Percentiles rank a stretch among this genome's conserved stretches.
Evolutionary conservation across 2,113 vertebrate genomes (phyloP).

Genomic region (Carettochelys insculpta): DNA sequence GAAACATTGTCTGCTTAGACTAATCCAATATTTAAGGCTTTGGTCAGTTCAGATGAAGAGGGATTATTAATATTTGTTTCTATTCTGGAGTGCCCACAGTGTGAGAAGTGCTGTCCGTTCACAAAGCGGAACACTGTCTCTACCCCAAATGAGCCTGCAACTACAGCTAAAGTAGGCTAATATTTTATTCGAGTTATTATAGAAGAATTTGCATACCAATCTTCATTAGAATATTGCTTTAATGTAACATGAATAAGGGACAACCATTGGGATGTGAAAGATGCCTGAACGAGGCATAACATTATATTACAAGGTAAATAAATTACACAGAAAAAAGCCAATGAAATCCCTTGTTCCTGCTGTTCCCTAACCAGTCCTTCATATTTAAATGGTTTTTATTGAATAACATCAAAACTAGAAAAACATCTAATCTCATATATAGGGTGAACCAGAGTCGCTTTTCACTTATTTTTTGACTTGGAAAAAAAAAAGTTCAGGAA

Average conservation of each 20-base stretch:
- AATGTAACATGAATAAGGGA: neutral
- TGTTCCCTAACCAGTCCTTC: neutral
- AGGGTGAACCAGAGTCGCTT: neutral
- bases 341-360: neutral
- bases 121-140: neutral
- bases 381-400: neutral
- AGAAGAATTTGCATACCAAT: neutral
- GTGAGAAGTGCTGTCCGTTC: neutral
- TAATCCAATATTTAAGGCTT: neutral
- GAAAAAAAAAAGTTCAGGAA: neutral
- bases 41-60: neutral
- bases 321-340: fast-evolving
- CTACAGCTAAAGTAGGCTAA: neutral
- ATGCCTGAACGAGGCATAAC: neutral
- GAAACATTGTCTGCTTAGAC: neutral
- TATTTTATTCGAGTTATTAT: neutral
- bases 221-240: neutral
- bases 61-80: neutral
- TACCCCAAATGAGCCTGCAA: neutral
- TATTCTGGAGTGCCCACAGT: neutral
- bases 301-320: neutral
- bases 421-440: neutral
- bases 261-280: neutral
- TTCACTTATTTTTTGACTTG: neutral
- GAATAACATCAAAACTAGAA: neutral